These are phyloP conservation scores for Sympetrum striolatum DNA, from an alignment of 2,888 invertebrate genomes.

Conservation along the genomic window DNA sequence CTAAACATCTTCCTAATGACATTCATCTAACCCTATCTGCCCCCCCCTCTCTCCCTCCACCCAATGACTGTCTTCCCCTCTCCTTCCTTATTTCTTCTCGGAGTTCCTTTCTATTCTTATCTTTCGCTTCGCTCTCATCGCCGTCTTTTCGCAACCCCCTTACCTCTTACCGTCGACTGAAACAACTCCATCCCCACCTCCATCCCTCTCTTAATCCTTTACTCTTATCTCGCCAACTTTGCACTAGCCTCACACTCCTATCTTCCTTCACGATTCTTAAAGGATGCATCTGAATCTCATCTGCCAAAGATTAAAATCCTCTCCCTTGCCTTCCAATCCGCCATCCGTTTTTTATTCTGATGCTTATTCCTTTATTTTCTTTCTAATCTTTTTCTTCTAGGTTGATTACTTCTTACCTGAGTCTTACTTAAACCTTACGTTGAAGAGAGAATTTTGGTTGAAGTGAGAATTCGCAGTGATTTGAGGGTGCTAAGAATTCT, in stretches of 20 bases:
- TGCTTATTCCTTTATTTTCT: background rate
- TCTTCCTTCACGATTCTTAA: background rate
- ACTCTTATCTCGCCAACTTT: background rate
- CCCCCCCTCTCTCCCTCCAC: background rate
- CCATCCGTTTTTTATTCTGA: background rate
- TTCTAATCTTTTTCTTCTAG: background rate
- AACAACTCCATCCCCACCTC: background rate
- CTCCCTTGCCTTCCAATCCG: background rate
- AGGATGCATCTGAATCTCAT: constrained; percentile 34
- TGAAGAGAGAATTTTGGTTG: no score
- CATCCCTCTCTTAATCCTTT: constrained; percentile 9
- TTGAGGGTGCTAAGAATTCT: no score
- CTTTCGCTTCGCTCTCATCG: background rate
- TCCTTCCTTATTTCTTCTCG: background rate
- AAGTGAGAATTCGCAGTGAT: no score
- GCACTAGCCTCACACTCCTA: background rate
- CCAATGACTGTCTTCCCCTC: background rate
- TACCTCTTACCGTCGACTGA: background rate
- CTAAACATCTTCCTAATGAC: background rate
- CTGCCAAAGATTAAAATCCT: constrained; percentile 13
- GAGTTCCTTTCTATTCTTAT: constrained; percentile 7
- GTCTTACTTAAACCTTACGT: no score
- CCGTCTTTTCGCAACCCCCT: background rate
- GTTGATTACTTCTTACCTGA: background rate
- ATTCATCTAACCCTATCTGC: background rate